phyloP scores from a whole-genome alignment of 1,140 invertebrate genomes.

The Trichonephila clavata region DNA sequence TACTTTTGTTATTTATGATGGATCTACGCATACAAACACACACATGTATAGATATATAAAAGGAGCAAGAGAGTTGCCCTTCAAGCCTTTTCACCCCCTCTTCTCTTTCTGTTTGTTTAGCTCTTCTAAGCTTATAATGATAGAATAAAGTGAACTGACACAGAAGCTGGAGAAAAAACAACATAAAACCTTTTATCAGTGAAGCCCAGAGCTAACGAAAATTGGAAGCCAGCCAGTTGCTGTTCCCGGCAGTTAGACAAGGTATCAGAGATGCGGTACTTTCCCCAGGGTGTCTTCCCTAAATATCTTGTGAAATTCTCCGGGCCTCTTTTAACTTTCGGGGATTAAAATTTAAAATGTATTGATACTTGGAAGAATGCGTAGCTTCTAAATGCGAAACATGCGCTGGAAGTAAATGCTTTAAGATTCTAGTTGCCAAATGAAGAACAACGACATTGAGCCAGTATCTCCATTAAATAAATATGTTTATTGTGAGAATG shows the following conservation, averaged over 20 bases:
- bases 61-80: constrained; percentile 39
- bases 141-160: constrained; percentile 62
- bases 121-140: constrained; percentile 63
- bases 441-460: background rate
- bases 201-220: constrained; percentile 64
- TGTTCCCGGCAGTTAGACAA: constrained; percentile 63
- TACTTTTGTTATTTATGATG: background rate
- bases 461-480: too few species aligned
- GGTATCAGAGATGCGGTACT: constrained; percentile 48
- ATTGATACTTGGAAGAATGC: background rate
- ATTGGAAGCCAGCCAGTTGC: constrained; percentile 70
- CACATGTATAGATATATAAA: constrained; percentile 13
- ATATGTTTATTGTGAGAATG: too few species aligned
- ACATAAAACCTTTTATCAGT: constrained; percentile 68
- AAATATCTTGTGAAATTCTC: constrained; percentile 37
- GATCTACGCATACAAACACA: background rate
- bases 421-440: background rate
- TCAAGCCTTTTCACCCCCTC: background rate
- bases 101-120: constrained; percentile 56
- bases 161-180: constrained; percentile 40
- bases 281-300: constrained; percentile 4
- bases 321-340: background rate
- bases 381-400: background rate
- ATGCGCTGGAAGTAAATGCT: background rate
- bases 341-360: constrained; percentile 21